phyloP scores from a whole-genome alignment of 2,113 vertebrate genomes.

The Zosterops hypoxanthus region DNA sequence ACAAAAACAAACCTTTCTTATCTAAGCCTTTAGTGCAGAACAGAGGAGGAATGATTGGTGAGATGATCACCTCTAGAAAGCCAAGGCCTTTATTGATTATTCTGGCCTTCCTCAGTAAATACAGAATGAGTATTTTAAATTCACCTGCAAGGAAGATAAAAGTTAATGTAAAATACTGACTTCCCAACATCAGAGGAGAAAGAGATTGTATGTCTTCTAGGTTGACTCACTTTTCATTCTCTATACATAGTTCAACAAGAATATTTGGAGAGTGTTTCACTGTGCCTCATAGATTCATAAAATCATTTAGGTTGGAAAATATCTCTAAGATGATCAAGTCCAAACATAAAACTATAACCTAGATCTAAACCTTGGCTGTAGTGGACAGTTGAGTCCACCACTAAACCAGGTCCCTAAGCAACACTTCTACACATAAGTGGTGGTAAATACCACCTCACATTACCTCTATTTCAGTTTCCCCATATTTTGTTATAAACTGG shows the following conservation, averaged over 20 bases:
- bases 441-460: neutral
- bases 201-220: neutral
- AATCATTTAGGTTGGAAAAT: neutral
- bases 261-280: neutral
- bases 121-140: conserved; percentile 25
- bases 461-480: neutral
- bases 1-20: conserved; percentile 38
- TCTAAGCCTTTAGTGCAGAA: neutral
- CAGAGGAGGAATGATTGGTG: conserved; percentile 57
- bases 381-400: neutral
- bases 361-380: neutral
- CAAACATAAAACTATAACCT: neutral
- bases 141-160: conserved; percentile 14
- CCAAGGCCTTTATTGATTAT: conserved; percentile 31
- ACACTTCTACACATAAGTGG: neutral
- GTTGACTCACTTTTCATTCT: neutral
- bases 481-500: neutral
- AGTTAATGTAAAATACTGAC: neutral
- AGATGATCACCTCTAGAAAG: conserved; percentile 47
- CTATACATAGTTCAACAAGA: neutral
- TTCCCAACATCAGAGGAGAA: neutral
- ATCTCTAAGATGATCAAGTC: neutral
- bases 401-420: neutral
- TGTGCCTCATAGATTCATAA: neutral
- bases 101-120: conserved; percentile 32